Percentiles rank a stretch among this genome's conserved stretches.
These are phyloP conservation scores for Harlomillsia oculata DNA, from an alignment of 1,140 invertebrate genomes.

Conservation along the genomic window DNA sequence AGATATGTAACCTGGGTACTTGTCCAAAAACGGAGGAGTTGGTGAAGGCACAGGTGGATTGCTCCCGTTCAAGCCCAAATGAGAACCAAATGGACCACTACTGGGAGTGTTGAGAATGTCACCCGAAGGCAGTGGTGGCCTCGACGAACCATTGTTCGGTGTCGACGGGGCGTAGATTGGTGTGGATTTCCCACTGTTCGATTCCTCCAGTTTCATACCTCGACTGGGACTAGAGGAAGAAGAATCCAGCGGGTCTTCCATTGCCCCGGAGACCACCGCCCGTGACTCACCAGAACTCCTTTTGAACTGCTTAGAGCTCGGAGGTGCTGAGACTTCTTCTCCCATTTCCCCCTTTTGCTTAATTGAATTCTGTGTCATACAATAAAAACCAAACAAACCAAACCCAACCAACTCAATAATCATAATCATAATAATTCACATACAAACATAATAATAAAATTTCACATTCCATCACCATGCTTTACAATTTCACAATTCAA, in stretches of 20 bases:
- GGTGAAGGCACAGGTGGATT: conserved; percentile 24
- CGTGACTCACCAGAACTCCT: conserved; percentile 4
- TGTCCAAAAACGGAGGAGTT: conserved; percentile 31
- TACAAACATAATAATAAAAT: too few relatives aligned
- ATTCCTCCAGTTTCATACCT: conserved; percentile 9
- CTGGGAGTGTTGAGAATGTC: not conserved
- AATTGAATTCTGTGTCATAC: conserved; percentile 35
- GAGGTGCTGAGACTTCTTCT: conserved; percentile 14
- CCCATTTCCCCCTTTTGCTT: conserved; percentile 32
- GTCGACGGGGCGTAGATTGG: conserved; percentile 15
- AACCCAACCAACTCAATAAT: not conserved
- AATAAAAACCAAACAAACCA: not conserved
- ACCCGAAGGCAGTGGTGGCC: conserved; percentile 15
- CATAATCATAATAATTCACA: too few relatives aligned
- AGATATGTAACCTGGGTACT: too few relatives aligned
- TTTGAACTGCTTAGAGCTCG: conserved; percentile 1
- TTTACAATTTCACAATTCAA: too few relatives aligned
- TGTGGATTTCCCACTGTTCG: conserved; percentile 32
- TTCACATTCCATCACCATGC: too few relatives aligned
- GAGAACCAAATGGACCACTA: not conserved
- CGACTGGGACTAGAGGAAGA: conserved; percentile 14
- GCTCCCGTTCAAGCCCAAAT: conserved; percentile 19
- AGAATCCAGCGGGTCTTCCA: not conserved
- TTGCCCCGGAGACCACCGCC: conserved; percentile 3
- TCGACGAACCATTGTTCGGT: not conserved